A percentile compares a stretch with the other conserved stretches of the same genome.
Evolutionary conservation across 2,888 invertebrate genomes (phyloP).

Genomic region (Acleris sparsana): DNA sequence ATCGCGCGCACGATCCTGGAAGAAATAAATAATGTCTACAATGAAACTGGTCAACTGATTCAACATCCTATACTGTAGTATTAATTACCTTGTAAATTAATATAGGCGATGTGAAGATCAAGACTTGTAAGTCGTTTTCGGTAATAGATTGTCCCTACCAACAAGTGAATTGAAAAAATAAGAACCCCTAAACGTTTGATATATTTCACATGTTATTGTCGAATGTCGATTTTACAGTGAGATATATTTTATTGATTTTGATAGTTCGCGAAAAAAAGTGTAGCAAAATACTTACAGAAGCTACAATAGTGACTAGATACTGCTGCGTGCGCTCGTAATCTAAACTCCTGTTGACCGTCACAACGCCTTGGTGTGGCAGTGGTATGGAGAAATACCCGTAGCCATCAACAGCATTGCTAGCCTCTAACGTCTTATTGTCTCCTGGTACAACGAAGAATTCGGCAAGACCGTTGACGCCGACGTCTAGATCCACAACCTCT

Average conservation of each 20-base stretch:
- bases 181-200: too few relatives aligned
- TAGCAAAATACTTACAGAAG: slow-evolving; percentile 87
- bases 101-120: too few relatives aligned
- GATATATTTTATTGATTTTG: too few relatives aligned
- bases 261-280: too few relatives aligned
- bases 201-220: too few relatives aligned
- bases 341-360: slow-evolving; percentile 92
- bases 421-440: slow-evolving; percentile 67
- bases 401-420: slow-evolving; percentile 87
- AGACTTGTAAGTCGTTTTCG: too few relatives aligned
- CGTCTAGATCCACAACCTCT: slow-evolving; percentile 91
- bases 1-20: slow-evolving; percentile 93
- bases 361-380: slow-evolving; percentile 93
- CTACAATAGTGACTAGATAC: slow-evolving; percentile 94
- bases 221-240: too few relatives aligned
- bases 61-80: too few relatives aligned
- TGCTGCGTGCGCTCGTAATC: slow-evolving; percentile 95
- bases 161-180: too few relatives aligned
- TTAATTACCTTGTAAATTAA: too few relatives aligned
- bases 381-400: slow-evolving; percentile 93
- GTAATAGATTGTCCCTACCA: too few relatives aligned
- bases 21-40: slow-evolving; percentile 29
- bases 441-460: slow-evolving; percentile 93
- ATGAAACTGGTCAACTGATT: too few relatives aligned
- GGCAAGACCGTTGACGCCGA: slow-evolving; percentile 93